Evolutionary conservation across 2,113 vertebrate species (phyloP).

Genomic region (Corapipo altera): DNA sequence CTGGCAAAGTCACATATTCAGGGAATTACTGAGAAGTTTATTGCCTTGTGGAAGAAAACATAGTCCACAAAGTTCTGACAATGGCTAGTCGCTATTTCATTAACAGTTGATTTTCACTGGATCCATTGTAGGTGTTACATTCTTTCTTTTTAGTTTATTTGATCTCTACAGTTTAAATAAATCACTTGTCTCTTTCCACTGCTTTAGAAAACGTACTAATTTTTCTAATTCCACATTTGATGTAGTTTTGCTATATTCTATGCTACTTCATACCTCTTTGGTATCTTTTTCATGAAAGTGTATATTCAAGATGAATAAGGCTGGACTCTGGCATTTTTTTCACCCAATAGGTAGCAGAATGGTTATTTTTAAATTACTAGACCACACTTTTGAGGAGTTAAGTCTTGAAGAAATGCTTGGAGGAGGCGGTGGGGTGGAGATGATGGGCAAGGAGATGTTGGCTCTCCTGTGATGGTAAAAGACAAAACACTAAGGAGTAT

Average conservation of each 20-base stretch:
- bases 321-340: not conserved
- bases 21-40: constrained; percentile 68
- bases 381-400: not conserved
- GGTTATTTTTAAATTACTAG: not conserved
- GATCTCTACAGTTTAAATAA: not conserved
- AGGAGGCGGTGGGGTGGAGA: not conserved
- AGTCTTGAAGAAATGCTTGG: not conserved
- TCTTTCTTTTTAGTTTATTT: constrained; percentile 21
- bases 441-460: not conserved
- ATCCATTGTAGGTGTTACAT: not conserved
- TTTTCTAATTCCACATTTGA: not conserved
- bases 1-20: constrained; percentile 82
- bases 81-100: not conserved
- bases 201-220: not conserved
- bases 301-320: not conserved
- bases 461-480: not conserved
- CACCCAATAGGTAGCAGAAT: not conserved
- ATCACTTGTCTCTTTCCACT: not conserved
- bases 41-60: not conserved
- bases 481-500: not conserved
- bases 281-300: not conserved
- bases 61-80: not conserved
- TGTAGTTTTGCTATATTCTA: not conserved
- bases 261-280: not conserved
- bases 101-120: constrained; percentile 15